These are phyloP conservation scores for Alectura lathami DNA, from an alignment of 2,113 vertebrate species.

Conservation along the genomic window DNA sequence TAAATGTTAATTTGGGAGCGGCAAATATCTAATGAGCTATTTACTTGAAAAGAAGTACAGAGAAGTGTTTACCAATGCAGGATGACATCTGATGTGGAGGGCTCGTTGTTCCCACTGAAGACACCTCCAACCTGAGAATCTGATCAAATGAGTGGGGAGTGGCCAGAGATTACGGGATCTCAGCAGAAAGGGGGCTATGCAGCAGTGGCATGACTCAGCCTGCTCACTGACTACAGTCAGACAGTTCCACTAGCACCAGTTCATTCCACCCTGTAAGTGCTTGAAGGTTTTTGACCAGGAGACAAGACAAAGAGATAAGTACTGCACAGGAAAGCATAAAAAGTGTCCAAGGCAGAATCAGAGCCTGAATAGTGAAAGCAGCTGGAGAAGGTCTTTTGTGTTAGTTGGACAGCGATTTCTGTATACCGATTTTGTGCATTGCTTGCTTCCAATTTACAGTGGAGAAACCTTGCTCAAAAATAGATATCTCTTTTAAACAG, in stretches of 20 bases:
- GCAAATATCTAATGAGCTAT: background rate
- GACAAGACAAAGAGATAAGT: background rate
- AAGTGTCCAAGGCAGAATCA: background rate
- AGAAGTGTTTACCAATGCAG: accelerated
- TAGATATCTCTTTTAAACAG: background rate
- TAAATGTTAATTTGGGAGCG: background rate
- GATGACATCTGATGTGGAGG: background rate
- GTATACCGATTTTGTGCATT: background rate
- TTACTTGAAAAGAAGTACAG: background rate
- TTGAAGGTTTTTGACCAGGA: background rate
- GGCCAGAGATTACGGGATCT: background rate
- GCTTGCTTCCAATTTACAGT: background rate
- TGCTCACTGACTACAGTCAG: background rate
- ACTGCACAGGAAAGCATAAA: background rate
- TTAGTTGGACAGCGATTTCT: background rate
- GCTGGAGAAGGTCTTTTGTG: background rate
- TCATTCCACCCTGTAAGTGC: background rate
- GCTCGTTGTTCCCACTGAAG: background rate
- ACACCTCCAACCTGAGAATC: background rate
- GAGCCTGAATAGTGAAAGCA: background rate
- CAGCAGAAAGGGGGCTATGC: background rate
- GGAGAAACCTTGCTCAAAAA: background rate
- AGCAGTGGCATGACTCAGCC: background rate
- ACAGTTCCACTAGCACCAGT: too few relatives aligned
- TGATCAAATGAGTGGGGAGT: background rate